Base-by-base conservation (phyloP, 2,888 invertebrate species). In the Thymelicus sylvestris region DNA sequence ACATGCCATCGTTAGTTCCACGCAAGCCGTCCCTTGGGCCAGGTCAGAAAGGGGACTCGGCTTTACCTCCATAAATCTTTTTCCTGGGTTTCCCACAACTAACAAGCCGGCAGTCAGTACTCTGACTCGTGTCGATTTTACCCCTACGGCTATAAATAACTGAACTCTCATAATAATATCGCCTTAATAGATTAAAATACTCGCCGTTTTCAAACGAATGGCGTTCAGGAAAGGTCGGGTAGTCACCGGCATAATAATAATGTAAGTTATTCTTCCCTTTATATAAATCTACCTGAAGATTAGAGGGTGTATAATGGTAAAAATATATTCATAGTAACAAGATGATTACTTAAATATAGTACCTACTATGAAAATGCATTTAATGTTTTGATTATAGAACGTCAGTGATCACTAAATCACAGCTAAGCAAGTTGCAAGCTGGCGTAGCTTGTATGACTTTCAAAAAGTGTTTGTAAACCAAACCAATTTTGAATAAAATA, bases 1-100 rank as follows among this genome's bases (percentile, higher is more conserved):
- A 91, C 87, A 86, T 89, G 89, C 86, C 86, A 82, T 91, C 91
- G 92, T 93, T 92, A 92, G 90, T 90, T 92, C 85, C 85, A 86
- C 86, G 84, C 47, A 64, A 83, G 84, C 87, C 83, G 82, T 82
- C 90, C 92, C 92, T 88, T 81, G 92, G 90, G 91, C 85, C 85
- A 85, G 84, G 85, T 81, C 84, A 87, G 84, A 84, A 78, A 81
- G 85, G 88, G 88, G 88, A 88, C 87, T 86, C 78, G 83, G 83
- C 82, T 74, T 74, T 78, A 92, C 92, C 91, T 87, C 86, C 87
- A 92, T 92, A 92, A 93, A 93, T 93, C 93, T 92, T 89, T 55
- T 88, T 90, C 86, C 86, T 84, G 84, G 86, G 86, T 86, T 86
- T 82, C 86, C 88, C 89, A 81, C 89, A 86, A 89, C 90, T 92